Conservation (phyloP, 2,797 vertebrate species). For the Hipposideros larvatus region DNA sequence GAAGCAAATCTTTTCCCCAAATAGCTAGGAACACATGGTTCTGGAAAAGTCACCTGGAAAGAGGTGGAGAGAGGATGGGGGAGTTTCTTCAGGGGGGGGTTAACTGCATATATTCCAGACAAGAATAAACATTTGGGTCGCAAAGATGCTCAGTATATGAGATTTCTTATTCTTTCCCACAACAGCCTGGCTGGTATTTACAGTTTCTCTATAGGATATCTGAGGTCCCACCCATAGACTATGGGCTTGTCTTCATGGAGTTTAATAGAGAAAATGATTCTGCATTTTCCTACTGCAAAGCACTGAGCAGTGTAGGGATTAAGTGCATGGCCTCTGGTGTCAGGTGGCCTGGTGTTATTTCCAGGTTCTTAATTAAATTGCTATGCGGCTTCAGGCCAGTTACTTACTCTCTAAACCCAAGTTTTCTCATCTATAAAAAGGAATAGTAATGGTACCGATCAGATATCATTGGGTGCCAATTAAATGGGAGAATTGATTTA, state of each 20-base stretch:
- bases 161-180: not conserved
- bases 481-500: not conserved
- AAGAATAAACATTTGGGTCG: not conserved
- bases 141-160: too few relatives aligned
- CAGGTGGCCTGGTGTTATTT: not conserved
- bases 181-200: not conserved
- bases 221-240: not conserved
- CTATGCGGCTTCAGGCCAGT: not conserved
- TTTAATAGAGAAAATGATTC: not conserved
- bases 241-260: not conserved
- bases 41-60: not conserved
- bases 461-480: not conserved
- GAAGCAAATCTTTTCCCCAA: not conserved
- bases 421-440: not conserved
- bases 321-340: not conserved
- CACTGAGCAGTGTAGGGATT: not conserved
- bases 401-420: not conserved
- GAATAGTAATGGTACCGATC: not conserved
- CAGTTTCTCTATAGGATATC: not conserved
- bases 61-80: rapidly evolving
- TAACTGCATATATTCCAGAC: not conserved
- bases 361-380: not conserved
- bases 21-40: not conserved
- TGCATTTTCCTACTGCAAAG: not conserved
- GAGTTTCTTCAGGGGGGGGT: not conserved